These are phyloP conservation scores for Formicarius rufipectus DNA, from an alignment of 2,113 vertebrate species.

Conservation along the genomic window DNA sequence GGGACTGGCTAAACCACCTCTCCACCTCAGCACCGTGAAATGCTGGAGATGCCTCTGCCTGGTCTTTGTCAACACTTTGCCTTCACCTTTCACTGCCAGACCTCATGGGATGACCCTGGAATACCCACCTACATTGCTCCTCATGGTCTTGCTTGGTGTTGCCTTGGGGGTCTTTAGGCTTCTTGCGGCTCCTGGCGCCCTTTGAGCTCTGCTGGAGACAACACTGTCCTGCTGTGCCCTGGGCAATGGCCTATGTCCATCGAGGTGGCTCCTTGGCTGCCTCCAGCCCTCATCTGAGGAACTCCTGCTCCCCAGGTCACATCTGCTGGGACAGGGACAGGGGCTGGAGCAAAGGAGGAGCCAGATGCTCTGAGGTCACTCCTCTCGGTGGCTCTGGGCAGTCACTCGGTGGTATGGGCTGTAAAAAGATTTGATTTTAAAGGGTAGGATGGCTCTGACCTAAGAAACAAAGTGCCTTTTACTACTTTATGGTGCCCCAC, in stretches of 20 bases:
- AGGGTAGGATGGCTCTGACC: background rate
- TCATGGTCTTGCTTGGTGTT: constrained; percentile 48
- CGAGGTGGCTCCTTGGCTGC: background rate
- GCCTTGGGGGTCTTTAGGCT: background rate
- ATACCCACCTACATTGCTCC: constrained; percentile 42
- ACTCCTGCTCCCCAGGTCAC: background rate
- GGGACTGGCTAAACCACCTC: background rate
- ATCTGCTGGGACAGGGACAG: too few species aligned
- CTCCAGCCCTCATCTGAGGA: constrained; percentile 11
- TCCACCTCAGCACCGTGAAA: background rate
- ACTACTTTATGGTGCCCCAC: background rate
- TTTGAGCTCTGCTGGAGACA: constrained; percentile 15
- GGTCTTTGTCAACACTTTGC: accelerated
- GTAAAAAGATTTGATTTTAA: background rate
- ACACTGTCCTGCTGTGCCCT: constrained; percentile 6
- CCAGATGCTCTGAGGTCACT: background rate
- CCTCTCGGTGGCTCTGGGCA: background rate
- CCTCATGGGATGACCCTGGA: background rate
- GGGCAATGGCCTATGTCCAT: background rate
- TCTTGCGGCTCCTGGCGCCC: background rate
- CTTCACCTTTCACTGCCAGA: background rate
- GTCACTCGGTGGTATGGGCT: accelerated
- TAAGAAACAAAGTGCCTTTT: background rate
- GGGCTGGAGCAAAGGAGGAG: background rate
- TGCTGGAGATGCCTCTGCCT: background rate